phyloP scores from a whole-genome alignment of 2,888 invertebrate species.

The Digitonthophagus gazella region DNA sequence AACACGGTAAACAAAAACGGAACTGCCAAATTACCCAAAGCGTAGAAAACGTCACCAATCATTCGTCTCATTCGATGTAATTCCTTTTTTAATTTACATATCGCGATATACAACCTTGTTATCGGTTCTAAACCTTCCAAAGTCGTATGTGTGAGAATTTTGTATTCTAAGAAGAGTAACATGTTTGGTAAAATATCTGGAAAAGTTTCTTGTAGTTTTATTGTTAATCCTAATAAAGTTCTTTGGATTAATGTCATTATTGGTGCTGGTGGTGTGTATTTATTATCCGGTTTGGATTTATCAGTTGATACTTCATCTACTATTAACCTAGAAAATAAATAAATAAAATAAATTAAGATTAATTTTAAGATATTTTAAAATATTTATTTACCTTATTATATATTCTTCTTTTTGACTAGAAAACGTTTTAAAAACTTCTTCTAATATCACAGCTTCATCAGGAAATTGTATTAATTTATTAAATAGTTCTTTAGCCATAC shows the following conservation, averaged over 20 bases:
- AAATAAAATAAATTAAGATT: not conserved
- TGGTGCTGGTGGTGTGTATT: conserved; percentile 52
- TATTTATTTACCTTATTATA: not conserved
- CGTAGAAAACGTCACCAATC: conserved; percentile 52
- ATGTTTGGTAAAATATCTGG: conserved; percentile 37
- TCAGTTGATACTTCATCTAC: conserved; percentile 36
- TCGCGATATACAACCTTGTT: conserved; percentile 39
- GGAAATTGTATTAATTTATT: not conserved
- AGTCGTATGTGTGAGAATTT: conserved; percentile 30
- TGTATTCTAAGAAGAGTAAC: conserved; percentile 35
- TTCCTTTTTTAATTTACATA: conserved; percentile 44
- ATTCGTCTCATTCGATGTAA: conserved; percentile 50
- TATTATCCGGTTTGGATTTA: conserved; percentile 43
- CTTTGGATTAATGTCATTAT: conserved; percentile 50
- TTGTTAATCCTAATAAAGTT: conserved; percentile 47
- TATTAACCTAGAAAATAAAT: conserved; percentile 37
- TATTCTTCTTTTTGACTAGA: not conserved
- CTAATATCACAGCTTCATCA: not conserved
- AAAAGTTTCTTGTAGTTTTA: conserved; percentile 41
- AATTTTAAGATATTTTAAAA: not conserved
- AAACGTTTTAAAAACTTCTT: not conserved
- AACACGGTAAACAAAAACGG: conserved; percentile 48
- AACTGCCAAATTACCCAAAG: conserved; percentile 45
- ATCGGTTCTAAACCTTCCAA: conserved; percentile 34
- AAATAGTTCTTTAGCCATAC: not conserved